Evolutionary conservation across 2,797 vertebrate genomes (phyloP), one percentile per base, ranked within the genome.

Genomic region (Aplochiton taeniatus): DNA sequence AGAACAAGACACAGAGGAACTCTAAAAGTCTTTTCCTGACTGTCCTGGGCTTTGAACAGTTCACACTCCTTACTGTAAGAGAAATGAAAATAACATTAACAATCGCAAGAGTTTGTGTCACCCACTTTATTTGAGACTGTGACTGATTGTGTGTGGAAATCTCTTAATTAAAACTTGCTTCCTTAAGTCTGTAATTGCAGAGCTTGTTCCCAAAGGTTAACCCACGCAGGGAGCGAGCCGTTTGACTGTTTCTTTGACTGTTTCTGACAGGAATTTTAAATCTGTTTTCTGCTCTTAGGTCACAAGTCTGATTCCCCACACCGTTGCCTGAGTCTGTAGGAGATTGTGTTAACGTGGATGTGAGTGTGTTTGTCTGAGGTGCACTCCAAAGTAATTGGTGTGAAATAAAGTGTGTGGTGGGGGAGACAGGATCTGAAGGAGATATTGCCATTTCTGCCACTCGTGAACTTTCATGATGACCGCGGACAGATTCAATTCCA

Each of bases 341-440:
- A 31, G 31, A 31, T 31, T 51, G 46, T 17, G n/a, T 12, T 10
- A 5, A 49, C 9, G 42, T 57, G 45, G 57, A 20, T 43, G 31
- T 56, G n/a, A 41, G 11, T 54, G 17, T 55, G 17, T 64, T 6
- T 53, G 49, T 16, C 52, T 66, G 44, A 58, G 59, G 61, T 48
- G 57, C 63, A 46, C 51, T 66, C 54, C 58, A 43, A 62, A 50
- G 42, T 76, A 76, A 79, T 55, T 76, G 64, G 45, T 72, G 65
- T 68, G 68, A 77, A 79, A 80, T 54, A 44, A 49, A n/a, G 51
- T 69, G 31, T 31, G 31, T 31, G 31, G 31, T 69, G 18, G 49
- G 13, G 14, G n/a, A 54, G 42, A 68, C 18, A 19, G 13, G 11
- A 20, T 51, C n/a, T 5, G 16, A 44, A 31, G 31, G 46, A 11